phyloP scores from a whole-genome alignment of 2,888 invertebrate species.

The Ophion obscuratus region DNA sequence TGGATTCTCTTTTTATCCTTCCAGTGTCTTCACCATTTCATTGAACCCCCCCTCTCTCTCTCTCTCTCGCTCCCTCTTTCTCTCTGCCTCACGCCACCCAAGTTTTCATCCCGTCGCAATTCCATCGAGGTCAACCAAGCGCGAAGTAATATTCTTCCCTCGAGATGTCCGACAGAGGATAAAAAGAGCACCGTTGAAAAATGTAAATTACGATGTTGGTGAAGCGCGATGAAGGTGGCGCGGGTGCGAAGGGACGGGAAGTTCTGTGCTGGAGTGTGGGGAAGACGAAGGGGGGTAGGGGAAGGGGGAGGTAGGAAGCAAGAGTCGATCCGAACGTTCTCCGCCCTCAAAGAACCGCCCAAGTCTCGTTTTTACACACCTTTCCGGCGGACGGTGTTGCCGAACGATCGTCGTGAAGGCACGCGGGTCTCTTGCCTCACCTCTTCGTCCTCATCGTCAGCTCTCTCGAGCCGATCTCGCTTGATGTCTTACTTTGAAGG shows the following conservation, averaged over 20 bases:
- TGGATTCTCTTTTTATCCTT: neutral
- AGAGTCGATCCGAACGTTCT: slow-evolving; percentile 55
- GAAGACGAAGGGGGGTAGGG: neutral
- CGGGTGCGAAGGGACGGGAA: too few species aligned
- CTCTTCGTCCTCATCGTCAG: slow-evolving; percentile 47
- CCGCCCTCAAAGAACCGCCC: slow-evolving; percentile 60
- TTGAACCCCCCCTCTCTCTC: neutral
- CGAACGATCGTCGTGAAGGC: slow-evolving; percentile 51
- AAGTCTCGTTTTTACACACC: slow-evolving; percentile 68
- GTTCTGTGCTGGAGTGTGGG: neutral
- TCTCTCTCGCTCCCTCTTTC: neutral
- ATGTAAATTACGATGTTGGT: slow-evolving; percentile 59
- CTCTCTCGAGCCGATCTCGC: slow-evolving; percentile 36
- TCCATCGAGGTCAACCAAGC: slow-evolving; percentile 56
- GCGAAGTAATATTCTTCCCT: slow-evolving; percentile 40
- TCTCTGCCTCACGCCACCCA: slow-evolving; percentile 31
- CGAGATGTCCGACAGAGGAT: slow-evolving; percentile 17
- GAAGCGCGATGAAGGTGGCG: slow-evolving; percentile 14
- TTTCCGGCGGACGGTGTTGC: slow-evolving; percentile 61
- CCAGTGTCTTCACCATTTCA: neutral
- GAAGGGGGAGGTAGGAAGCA: neutral
- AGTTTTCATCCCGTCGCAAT: slow-evolving; percentile 35
- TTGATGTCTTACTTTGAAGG: slow-evolving; percentile 65
- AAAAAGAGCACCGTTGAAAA: slow-evolving; percentile 57
- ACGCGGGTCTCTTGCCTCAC: slow-evolving; percentile 32